Conservation (phyloP, 2,888 invertebrate genomes). For the Phengaris alcon region DNA sequence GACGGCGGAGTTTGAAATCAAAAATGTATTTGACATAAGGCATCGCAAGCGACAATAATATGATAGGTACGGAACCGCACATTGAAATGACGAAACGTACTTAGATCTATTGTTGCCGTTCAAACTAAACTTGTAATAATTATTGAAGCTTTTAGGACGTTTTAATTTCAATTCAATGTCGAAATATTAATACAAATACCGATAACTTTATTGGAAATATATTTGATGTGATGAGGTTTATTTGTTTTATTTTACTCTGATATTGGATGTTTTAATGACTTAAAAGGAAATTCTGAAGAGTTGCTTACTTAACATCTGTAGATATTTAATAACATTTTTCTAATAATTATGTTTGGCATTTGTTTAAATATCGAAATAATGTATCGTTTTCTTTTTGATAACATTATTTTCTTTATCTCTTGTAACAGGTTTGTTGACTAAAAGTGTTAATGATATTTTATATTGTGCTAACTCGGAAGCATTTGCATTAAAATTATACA, state of each 20-base stretch:
- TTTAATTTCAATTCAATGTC: constrained; percentile 3
- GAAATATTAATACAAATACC: constrained; percentile 13
- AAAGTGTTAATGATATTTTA: no score
- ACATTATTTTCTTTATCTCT: no score
- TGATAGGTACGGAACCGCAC: neutral
- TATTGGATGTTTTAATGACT: neutral
- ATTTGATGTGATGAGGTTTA: neutral
- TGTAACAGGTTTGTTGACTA: no score
- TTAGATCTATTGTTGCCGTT: neutral
- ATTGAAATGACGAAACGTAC: neutral
- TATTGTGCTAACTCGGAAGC: no score
- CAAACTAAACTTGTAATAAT: constrained; percentile 15
- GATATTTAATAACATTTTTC: no score
- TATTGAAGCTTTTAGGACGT: constrained; percentile 1
- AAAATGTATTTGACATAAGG: no score
- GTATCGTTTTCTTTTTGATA: no score
- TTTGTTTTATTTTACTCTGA: neutral
- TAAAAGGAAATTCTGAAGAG: neutral
- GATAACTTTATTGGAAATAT: constrained; percentile 4
- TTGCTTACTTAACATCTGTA: neutral
- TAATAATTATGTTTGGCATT: no score
- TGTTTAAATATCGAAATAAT: no score
- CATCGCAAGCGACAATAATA: no score
- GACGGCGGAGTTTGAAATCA: no score
- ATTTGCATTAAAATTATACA: no score